Base-by-base conservation (phyloP, 2,113 vertebrate genomes). In the Noturus placidus region DNA sequence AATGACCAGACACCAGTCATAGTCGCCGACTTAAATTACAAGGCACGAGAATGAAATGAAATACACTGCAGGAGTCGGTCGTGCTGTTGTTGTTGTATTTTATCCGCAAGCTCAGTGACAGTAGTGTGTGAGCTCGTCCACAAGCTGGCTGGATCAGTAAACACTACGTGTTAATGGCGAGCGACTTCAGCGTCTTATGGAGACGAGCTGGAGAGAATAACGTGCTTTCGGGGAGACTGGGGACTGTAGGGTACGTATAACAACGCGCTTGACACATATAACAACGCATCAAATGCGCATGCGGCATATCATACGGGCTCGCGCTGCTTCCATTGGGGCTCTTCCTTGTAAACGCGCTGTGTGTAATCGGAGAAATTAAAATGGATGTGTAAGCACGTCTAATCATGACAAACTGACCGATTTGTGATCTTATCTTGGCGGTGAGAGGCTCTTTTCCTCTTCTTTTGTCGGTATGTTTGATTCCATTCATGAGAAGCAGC, bases 211-310 rank as follows among this genome's bases (percentile, higher is more conserved):
- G 92, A 67, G 30, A 59, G 85, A 67, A 84, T 9, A 56, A 82
- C 54, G 82, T 63, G 87, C 84, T 88, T 84, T 86, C 30, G 89
- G 90, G 94, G 92, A 93, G 88, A 84, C 88, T 54, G 81, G 92
- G 94, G 94, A 94, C 91, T 94, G 95, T 93, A 38, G 35, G 63
- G 70, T 87, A 74, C 35, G 86, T 87, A 57, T 33, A 83, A 67
- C 61, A 83, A 83, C 57, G 57, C 54, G 20, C 38, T 63, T 27
- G 13, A 46, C 38, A 74, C 35, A 79, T 87, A 57, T 25, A 83
- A 67, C 61, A 83, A 83, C 57, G 57, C 56, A 11, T 61, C 61
- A 46, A 46, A 67, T 67, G 61, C 82, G 61, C 82, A 67, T 67
- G 82, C 82, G 61, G 61, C 61, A 52, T 25, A 13, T 38, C 38